Evolutionary conservation across 2,113 vertebrate genomes (phyloP), one percentile per base, ranked within the genome.

Genomic region (Psephotus haematonotus): DNA sequence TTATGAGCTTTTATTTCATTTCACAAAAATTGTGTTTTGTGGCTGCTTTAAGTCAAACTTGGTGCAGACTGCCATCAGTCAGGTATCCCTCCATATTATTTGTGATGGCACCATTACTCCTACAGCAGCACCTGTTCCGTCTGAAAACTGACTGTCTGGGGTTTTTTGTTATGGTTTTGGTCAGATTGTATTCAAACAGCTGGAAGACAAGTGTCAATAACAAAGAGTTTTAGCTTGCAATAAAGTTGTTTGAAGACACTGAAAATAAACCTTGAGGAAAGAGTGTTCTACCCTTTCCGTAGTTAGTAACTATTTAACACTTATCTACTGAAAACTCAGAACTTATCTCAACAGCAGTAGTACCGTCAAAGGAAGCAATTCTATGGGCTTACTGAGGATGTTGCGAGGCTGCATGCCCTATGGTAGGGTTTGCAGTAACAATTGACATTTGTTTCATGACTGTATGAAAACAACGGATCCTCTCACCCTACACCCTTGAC

Each of bases 11-110:
- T 50, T 72, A 4, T 31, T 44, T 81, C 24, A 12, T 52, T 50
- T 37, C 62, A 44, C 44, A 52, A 35, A 65, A 60, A 20, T 13
- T 16, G 15, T 39, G 0, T 29, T 62, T 20, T 60, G 65, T 78
- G 65, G 22, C 43, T 57, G 35, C 15, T 24, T 17, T 13, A 33
- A 47, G 72, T 37, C 23, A 67, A 29, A 16, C 17, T 8, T 13
- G 27, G 27, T 12, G n/a, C 33, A 39, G 82, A 3, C 24, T 60
- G 19, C 50, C 28, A 24, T 50, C 10, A 27, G 59, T 37, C 18
- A 0, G 31, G 1, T 33, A 31, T 17, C 35, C 43, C 37, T 85
- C 81, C 35, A 2, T 4, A 2, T 18, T 17, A 22, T 7, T 18
- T 55, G 14, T 16, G 57, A 13, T 50, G 59, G 59, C 59, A 37